Conservation (phyloP, 2,888 invertebrate species). For the Lycophotia porphyrea region DNA sequence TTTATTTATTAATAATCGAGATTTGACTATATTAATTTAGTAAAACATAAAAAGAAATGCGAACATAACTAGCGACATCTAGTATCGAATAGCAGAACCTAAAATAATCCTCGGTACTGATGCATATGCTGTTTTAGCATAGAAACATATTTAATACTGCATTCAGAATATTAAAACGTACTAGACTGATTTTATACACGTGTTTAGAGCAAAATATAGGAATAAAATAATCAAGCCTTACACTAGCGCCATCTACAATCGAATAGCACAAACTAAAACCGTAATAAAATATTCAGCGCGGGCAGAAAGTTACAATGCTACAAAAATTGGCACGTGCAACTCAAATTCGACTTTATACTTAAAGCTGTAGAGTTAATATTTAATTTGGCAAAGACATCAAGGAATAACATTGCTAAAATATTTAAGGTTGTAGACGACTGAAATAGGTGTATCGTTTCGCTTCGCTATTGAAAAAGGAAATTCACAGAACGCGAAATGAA, state of each 20-base stretch:
- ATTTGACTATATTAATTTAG: not conserved
- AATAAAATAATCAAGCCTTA: not conserved
- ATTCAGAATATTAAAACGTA: not conserved
- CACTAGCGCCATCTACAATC: constrained; percentile 66
- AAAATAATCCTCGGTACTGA: not conserved
- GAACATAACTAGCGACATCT: constrained; percentile 66
- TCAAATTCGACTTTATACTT: constrained; percentile 69
- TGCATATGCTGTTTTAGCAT: fast-evolving
- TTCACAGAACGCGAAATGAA: constrained; percentile 70
- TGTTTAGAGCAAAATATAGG: fast-evolving
- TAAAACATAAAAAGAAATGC: not conserved
- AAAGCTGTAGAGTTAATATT: constrained; percentile 68
- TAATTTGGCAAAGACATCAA: constrained; percentile 62
- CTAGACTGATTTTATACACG: not conserved
- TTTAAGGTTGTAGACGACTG: constrained; percentile 77
- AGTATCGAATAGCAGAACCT: constrained; percentile 66
- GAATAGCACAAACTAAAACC: constrained; percentile 62
- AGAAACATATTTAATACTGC: fast-evolving
- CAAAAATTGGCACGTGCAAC: constrained; percentile 70
- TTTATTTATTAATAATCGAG: not conserved
- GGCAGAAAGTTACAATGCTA: constrained; percentile 83
- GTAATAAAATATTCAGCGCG: constrained; percentile 81
- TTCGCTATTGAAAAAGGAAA: constrained; percentile 61
- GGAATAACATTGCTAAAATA: constrained; percentile 83
- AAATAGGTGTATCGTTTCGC: constrained; percentile 78